phyloP scores from a whole-genome alignment of 2,888 invertebrate species.

The Holacanthella duospinosa region DNA sequence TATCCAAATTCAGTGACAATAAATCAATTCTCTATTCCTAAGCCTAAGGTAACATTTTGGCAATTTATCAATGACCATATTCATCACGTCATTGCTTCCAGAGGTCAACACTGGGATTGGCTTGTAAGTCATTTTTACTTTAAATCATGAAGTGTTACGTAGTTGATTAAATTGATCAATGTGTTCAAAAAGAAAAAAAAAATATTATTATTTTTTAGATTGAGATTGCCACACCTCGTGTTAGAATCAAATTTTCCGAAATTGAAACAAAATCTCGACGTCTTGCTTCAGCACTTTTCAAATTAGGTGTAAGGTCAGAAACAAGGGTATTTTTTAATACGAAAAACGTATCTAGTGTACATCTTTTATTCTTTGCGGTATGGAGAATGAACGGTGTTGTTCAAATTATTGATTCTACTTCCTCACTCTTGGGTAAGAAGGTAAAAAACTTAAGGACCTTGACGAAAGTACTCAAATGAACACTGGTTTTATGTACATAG shows the following conservation, averaged over 20 bases:
- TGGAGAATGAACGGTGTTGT: conserved; percentile 12
- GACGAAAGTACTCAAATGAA: conserved; percentile 1
- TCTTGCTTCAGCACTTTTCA: conserved; percentile 6
- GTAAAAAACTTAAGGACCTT: background rate
- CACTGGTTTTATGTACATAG: background rate
- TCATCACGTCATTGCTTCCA: conserved; percentile 5
- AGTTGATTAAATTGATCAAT: background rate
- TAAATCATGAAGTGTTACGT: background rate
- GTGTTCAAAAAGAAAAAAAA: background rate
- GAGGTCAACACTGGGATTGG: conserved; percentile 11
- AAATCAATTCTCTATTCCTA: conserved; percentile 7
- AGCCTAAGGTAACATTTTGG: conserved; percentile 9
- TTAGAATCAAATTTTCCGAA: conserved; percentile 5
- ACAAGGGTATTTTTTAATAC: conserved; percentile 10
- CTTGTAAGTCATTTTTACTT: conserved; percentile 9
- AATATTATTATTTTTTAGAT: background rate
- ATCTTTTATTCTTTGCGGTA: conserved; percentile 6
- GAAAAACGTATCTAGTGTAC: conserved; percentile 1
- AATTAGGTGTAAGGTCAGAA: conserved; percentile 5
- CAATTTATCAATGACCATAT: conserved; percentile 6
- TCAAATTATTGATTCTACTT: conserved; percentile 2
- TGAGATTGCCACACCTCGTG: background rate
- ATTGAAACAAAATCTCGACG: conserved; percentile 6
- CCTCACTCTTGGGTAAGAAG: background rate
- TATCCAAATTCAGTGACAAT: background rate